phyloP scores from a whole-genome alignment of 1,140 invertebrate species.

The Magallana ariakensis region DNA sequence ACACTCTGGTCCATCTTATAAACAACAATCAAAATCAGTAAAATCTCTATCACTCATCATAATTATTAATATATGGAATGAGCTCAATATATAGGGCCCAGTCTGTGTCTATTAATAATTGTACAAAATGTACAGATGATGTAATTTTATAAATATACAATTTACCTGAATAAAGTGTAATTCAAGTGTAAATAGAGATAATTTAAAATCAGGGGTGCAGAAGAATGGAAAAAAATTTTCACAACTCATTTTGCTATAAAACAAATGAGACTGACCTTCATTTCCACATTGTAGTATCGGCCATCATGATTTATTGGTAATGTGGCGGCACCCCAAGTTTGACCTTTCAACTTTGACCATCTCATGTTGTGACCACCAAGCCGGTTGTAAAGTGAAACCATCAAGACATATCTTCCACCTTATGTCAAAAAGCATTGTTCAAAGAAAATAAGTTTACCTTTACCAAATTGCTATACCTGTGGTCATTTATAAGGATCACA shows the following conservation, averaged over 20 bases:
- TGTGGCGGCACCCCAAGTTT: constrained; percentile 77
- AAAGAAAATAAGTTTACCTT: background rate
- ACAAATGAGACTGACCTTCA: constrained; percentile 68
- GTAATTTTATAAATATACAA: no score
- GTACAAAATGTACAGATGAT: no score
- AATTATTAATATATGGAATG: no score
- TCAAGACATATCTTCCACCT: constrained; percentile 77
- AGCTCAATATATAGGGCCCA: no score
- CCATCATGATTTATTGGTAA: constrained; percentile 77
- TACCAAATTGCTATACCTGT: no score
- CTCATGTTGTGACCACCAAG: constrained; percentile 75
- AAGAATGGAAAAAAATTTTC: no score
- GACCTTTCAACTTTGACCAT: constrained; percentile 77
- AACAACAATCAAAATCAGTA: background rate
- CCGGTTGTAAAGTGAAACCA: constrained; percentile 75
- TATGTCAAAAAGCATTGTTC: background rate
- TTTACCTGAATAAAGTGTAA: background rate
- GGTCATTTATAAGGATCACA: no score
- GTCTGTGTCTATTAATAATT: no score
- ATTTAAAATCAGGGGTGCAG: no score
- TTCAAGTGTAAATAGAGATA: background rate
- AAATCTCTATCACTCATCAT: background rate
- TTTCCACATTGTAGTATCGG: constrained; percentile 75
- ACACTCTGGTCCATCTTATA: constrained; percentile 75
- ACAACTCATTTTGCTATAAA: background rate